phyloP scores from a whole-genome alignment of 2,797 vertebrate species.

The Ataeniobius toweri region DNA sequence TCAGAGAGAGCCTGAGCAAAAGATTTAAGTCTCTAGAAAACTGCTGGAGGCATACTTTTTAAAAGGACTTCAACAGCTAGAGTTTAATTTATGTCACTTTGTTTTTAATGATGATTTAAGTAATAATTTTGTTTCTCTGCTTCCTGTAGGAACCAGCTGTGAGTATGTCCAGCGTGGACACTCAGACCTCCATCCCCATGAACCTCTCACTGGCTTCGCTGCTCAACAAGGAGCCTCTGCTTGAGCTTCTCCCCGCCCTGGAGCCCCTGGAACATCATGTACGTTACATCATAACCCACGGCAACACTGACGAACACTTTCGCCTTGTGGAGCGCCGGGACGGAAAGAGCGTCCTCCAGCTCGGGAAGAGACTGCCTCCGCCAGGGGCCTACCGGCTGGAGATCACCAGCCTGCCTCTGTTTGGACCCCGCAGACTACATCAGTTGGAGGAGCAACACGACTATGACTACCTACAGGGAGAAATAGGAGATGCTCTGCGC shows the following conservation, averaged over 20 bases:
- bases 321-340: conserved; percentile 84
- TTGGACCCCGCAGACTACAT: conserved; percentile 81
- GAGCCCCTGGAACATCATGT: conserved; percentile 85
- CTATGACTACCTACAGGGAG: conserved; percentile 86
- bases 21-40: no score
- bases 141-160: conserved; percentile 66
- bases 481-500: conserved; percentile 85
- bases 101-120: background rate
- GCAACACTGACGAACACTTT: conserved; percentile 87
- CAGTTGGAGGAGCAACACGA: conserved; percentile 86
- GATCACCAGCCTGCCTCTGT: conserved; percentile 86
- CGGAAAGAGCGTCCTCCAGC: conserved; percentile 85
- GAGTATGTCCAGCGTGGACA: conserved; percentile 90
- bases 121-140: background rate
- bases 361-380: conserved; percentile 79
- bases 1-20: background rate
- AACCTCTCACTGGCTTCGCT: conserved; percentile 83
- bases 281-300: conserved; percentile 85
- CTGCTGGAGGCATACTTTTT: no score
- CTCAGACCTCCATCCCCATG: conserved; percentile 84
- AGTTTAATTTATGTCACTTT: background rate
- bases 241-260: conserved; percentile 89
- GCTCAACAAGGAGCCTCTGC: conserved; percentile 85
- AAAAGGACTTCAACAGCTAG: background rate
- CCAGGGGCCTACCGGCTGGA: conserved; percentile 87